Percentiles rank a stretch among this genome's conserved stretches.
Conservation (phyloP, 2,797 vertebrate species). For the Anabacerthia variegaticeps region DNA sequence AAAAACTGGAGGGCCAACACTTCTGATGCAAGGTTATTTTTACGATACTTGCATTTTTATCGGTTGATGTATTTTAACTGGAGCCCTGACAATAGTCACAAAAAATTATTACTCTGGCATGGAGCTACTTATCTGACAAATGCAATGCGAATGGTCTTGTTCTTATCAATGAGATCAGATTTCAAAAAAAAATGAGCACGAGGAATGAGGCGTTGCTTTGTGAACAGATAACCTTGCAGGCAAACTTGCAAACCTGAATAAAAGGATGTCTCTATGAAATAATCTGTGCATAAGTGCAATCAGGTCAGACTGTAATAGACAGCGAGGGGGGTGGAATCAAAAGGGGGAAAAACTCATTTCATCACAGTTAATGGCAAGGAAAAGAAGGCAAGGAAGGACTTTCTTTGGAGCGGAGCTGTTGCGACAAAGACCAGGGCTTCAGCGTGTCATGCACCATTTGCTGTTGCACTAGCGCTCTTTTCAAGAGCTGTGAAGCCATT, state of each 20-base stretch:
- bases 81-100: conserved; percentile 74
- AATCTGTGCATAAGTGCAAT: conserved; percentile 78
- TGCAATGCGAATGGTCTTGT: conserved; percentile 63
- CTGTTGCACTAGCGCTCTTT: conserved; percentile 79
- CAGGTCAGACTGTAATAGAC: conserved; percentile 77
- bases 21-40: conserved; percentile 76
- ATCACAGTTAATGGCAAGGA: conserved; percentile 85
- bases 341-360: conserved; percentile 82
- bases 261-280: conserved; percentile 78
- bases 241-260: conserved; percentile 75
- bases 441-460: conserved; percentile 86
- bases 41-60: conserved; percentile 78
- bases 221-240: conserved; percentile 81
- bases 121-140: conserved; percentile 78
- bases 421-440: conserved; percentile 78
- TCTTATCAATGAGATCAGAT: conserved; percentile 79
- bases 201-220: conserved; percentile 71
- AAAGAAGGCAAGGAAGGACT: conserved; percentile 82
- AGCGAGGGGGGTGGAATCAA: conserved; percentile 74
- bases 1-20: conserved; percentile 7
- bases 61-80: conserved; percentile 71
- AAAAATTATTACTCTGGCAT: conserved; percentile 74
- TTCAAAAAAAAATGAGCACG: conserved; percentile 68
- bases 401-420: conserved; percentile 78
- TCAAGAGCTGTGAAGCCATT: conserved; percentile 85